Base-by-base conservation (phyloP, 2,888 invertebrate species). In the Eilema griseolum region DNA sequence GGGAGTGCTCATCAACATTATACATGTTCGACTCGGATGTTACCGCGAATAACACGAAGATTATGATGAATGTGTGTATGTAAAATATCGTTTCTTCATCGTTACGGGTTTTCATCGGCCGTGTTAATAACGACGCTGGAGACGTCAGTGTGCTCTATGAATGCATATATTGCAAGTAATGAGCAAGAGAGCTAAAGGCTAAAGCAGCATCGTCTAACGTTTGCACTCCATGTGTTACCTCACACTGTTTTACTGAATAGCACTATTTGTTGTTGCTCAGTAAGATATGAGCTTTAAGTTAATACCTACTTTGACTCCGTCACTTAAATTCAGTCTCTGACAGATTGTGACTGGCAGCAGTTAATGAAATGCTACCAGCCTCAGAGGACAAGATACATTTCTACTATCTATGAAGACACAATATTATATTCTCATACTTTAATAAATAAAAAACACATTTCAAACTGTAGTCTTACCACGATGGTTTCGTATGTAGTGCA, bases 151-250 rank as follows among this genome's bases (percentile, higher is more conserved):
- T 61, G 31, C 28, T 67, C 70, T 75, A 71, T 73, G 46, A 70
- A 69, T 75, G 73, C 73, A 75, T 65, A 69, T n/a, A 65, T 31
- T 72, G 74, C 71, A 72, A 66, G 72, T 69, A 66, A 63, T 72
- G 56, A 64, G 46, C 3, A 24, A 28, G 69, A 46, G n/a, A 61
- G 52, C 46, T 69, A 69, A 70, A 73, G 56, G 71, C 63, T 66
- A 70, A 67, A 69, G 62, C 11, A 26, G 26, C 63, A 37, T 24
- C 26, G 63, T 64, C 33, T 61, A 61, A 33, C 23, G n/a, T 33
- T 46, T 52, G 14, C 46, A 52, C 26, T 28, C 46, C 46, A 46
- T 63, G 46, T 28, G 28, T 63, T 11, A 28, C n/a, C 10, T 63
- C 20, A 23, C 5, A 63, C 20, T 11, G n/a, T 26, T n/a, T 64